Evolutionary conservation across 92 coral and sea anemone genomes (phyloP).

Genomic region (Porites rus): DNA sequence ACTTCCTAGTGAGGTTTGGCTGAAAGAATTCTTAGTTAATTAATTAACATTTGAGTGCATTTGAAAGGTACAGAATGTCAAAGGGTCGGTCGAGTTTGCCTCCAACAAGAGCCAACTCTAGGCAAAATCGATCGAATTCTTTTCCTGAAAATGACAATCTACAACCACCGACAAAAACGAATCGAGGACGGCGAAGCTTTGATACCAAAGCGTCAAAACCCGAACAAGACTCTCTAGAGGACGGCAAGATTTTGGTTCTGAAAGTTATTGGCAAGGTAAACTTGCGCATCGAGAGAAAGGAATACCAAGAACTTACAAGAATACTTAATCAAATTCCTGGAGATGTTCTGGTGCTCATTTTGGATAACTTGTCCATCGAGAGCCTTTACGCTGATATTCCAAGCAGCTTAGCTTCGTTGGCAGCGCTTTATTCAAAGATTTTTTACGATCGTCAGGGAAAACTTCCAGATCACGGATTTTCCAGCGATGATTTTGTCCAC

Average conservation of each 20-base stretch:
- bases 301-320: slow-evolving; percentile 78
- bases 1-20: background rate
- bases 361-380: slow-evolving; percentile 80
- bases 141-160: slow-evolving; percentile 17
- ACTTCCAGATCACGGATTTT: slow-evolving; percentile 64
- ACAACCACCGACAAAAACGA: slow-evolving; percentile 25
- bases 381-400: slow-evolving; percentile 85
- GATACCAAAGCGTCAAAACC: slow-evolving; percentile 55
- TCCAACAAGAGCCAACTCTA: slow-evolving; percentile 15
- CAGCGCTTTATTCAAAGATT: slow-evolving; percentile 79
- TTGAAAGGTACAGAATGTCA: slow-evolving; percentile 36
- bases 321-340: slow-evolving; percentile 89
- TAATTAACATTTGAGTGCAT: background rate
- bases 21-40: background rate
- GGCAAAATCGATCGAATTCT: slow-evolving; percentile 57
- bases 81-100: slow-evolving; percentile 16
- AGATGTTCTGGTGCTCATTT: slow-evolving; percentile 86
- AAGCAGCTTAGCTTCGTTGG: slow-evolving; percentile 77
- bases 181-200: slow-evolving; percentile 56
- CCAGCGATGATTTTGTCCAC: slow-evolving; percentile 77
- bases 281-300: slow-evolving; percentile 82
- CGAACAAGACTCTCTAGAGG: slow-evolving; percentile 52
- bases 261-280: slow-evolving; percentile 90
- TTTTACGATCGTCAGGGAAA: slow-evolving; percentile 67
- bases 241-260: slow-evolving; percentile 79